phyloP scores from a whole-genome alignment of 2,888 invertebrate species.

The Philaethria dido region DNA sequence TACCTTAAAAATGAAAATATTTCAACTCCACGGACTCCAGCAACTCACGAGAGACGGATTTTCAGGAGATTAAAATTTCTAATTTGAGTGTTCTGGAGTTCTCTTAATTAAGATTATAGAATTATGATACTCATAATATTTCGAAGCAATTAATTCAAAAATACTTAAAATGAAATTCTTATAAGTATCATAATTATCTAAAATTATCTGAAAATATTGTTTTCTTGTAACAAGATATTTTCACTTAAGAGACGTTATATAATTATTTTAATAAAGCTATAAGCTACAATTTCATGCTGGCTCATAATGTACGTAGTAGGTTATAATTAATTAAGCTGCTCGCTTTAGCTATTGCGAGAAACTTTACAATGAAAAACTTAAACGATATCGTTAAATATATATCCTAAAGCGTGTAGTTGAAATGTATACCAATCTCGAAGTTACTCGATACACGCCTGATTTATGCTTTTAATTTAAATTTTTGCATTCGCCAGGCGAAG shows the following conservation, averaged over 20 bases:
- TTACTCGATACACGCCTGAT: constrained; percentile 83
- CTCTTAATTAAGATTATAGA: constrained; percentile 81
- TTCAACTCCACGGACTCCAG: constrained; percentile 57
- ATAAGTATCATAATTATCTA: constrained; percentile 70
- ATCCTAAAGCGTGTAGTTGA: constrained; percentile 67
- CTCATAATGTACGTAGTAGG: constrained; percentile 3
- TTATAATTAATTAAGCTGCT: neutral
- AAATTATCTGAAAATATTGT: constrained; percentile 65
- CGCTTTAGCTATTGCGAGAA: constrained; percentile 14
- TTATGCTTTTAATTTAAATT: constrained; percentile 85
- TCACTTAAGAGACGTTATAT: constrained; percentile 48
- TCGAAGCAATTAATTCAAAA: constrained; percentile 78
- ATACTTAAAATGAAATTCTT: constrained; percentile 63
- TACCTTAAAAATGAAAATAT: constrained; percentile 53
- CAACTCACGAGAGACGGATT: constrained; percentile 59
- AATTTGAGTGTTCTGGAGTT: constrained; percentile 73
- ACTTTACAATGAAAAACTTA: constrained; percentile 30
- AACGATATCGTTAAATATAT: constrained; percentile 51
- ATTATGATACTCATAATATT: constrained; percentile 81
- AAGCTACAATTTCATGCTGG: constrained; percentile 32
- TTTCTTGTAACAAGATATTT: constrained; percentile 55
- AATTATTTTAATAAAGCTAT: constrained; percentile 47
- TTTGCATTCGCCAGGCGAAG: constrained; percentile 82
- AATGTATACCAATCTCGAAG: constrained; percentile 79
- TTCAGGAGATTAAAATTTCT: constrained; percentile 74